phyloP scores from a whole-genome alignment of 2,113 vertebrate species.

The Chionodraco myersi region DNA sequence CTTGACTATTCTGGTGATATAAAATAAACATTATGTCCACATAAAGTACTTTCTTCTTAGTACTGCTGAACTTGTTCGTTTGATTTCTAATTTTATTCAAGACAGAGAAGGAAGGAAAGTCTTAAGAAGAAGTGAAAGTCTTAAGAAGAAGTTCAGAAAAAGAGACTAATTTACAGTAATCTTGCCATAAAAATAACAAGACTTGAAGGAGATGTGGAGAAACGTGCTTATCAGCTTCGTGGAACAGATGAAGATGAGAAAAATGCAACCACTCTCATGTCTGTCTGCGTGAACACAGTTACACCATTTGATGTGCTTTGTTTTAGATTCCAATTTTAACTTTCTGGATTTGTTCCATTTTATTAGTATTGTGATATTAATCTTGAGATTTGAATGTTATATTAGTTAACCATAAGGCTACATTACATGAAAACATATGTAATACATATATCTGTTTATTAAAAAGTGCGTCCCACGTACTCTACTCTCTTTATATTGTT shows the following conservation, averaged over 20 bases:
- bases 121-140: conserved; percentile 46
- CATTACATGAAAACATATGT: too few species aligned
- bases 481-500: too few species aligned
- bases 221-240: not conserved
- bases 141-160: not conserved
- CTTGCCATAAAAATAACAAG: not conserved
- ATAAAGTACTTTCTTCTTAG: not conserved
- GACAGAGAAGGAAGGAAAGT: conserved; percentile 6
- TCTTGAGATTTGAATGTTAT: too few species aligned
- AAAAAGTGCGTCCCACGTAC: too few species aligned
- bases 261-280: not conserved
- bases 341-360: too few species aligned
- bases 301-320: not conserved
- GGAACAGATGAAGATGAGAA: not conserved
- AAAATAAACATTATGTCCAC: not conserved
- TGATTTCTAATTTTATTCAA: conserved; percentile 3
- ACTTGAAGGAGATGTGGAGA: not conserved
- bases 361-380: too few species aligned
- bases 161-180: not conserved
- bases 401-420: too few species aligned
- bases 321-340: too few species aligned
- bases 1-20: not conserved
- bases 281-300: not conserved
- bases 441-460: too few species aligned
- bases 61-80: not conserved